phyloP scores from a whole-genome alignment of 2,888 invertebrate genomes.

The Caenorhabditis sulstoni region DNA sequence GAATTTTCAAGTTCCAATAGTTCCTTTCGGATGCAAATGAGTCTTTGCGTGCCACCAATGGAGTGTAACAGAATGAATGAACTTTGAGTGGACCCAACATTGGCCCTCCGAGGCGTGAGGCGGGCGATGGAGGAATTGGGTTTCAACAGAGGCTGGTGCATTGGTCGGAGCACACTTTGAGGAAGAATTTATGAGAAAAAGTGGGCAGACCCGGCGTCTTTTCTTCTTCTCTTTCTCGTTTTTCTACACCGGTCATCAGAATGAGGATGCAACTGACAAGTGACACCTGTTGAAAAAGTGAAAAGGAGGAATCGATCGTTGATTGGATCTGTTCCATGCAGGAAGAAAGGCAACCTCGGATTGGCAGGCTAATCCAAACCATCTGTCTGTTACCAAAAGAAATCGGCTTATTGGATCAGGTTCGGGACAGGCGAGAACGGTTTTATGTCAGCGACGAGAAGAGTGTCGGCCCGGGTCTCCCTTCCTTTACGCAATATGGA shows the following conservation, averaged over 20 bases:
- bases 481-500: background rate
- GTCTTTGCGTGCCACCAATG: background rate
- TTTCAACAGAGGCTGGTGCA: conserved; percentile 11
- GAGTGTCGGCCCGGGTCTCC: background rate
- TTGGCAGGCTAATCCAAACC: no score
- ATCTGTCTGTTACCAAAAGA: conserved; percentile 42
- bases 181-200: conserved; percentile 41
- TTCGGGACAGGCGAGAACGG: conserved; percentile 18
- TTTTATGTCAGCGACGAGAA: conserved; percentile 1
- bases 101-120: background rate
- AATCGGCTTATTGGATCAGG: conserved; percentile 47
- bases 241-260: conserved; percentile 1
- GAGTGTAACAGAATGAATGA: conserved; percentile 1
- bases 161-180: conserved; percentile 5
- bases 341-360: no score
- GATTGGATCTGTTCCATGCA: no score
- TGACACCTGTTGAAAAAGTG: conserved; percentile 20
- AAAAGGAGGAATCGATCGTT: no score
- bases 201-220: conserved; percentile 22
- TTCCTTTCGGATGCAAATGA: no score
- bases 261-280: conserved; percentile 19
- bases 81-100: conserved; percentile 9
- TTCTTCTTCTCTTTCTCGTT: background rate
- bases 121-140: conserved; percentile 6
- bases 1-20: background rate